Evolutionary conservation across 2,113 vertebrate genomes (phyloP).

Genomic region (Ibidorhyncha struthersii): DNA sequence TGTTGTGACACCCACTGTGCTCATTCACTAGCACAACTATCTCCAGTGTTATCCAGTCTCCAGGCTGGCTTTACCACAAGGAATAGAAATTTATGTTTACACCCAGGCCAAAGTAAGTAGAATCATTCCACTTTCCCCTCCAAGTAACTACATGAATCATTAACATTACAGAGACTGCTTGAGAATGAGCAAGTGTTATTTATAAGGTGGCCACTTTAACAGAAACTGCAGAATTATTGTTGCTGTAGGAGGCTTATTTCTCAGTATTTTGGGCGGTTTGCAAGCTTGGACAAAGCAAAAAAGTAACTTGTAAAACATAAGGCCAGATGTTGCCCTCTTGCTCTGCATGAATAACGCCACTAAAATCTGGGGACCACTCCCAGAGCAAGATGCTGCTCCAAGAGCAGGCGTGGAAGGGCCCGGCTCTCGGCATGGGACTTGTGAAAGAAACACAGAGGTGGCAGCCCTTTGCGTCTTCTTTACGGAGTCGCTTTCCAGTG

Average conservation of each 20-base stretch:
- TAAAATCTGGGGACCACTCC: not conserved
- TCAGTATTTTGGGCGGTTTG: not conserved
- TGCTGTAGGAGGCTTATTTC: not conserved
- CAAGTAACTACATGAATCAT: not conserved
- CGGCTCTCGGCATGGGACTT: not conserved
- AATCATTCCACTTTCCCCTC: not conserved
- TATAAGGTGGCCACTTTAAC: not conserved
- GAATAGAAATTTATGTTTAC: not conserved
- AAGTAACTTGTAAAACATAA: not conserved
- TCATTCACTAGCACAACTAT: not conserved
- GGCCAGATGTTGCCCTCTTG: not conserved
- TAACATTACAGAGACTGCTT: not conserved
- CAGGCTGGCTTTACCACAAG: not conserved
- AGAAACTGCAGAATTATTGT: not conserved
- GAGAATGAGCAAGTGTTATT: not conserved
- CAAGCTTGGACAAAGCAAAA: not conserved
- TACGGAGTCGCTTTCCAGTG: rapidly evolving
- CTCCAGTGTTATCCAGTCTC: not conserved
- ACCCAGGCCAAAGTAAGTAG: not conserved
- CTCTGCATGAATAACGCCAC: not conserved
- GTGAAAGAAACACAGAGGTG: not conserved
- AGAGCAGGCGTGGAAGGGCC: not conserved
- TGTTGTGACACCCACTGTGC: rapidly evolving
- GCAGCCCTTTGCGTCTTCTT: not conserved
- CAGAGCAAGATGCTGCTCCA: not conserved